Evolutionary conservation across 1,140 invertebrate species (phyloP).

Genomic region (Caenorhabditis remanei): DNA sequence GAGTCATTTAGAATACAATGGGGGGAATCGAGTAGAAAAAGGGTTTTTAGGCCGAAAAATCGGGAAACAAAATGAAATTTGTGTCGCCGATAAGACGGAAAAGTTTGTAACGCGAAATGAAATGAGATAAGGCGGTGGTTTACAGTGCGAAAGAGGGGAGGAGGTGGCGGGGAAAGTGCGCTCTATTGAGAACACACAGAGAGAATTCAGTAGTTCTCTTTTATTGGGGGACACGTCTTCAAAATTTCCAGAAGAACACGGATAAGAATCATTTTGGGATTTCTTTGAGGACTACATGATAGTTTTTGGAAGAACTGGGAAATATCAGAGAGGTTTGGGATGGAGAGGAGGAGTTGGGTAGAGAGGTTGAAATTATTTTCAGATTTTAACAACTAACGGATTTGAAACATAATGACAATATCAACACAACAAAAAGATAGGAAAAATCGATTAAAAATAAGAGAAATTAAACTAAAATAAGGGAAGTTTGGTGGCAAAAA

Average conservation of each 20-base stretch:
- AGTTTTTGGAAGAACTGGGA: not conserved
- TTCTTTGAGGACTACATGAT: not conserved
- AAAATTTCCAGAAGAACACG: not conserved
- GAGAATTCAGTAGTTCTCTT: constrained; percentile 11
- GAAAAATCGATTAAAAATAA: not conserved
- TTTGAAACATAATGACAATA: constrained; percentile 30
- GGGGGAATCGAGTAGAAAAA: not conserved
- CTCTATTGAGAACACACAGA: not conserved
- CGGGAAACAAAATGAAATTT: not conserved
- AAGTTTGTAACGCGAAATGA: not conserved
- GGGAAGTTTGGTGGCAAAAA: not conserved
- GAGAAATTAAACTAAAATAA: not conserved
- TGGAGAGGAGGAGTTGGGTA: not conserved
- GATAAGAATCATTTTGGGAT: not conserved
- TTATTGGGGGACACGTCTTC: not conserved
- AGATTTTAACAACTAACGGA: constrained; percentile 14
- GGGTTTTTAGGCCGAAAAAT: not conserved
- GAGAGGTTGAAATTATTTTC: constrained; percentile 19
- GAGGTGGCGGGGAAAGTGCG: not conserved
- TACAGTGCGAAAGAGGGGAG: not conserved
- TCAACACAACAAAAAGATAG: constrained; percentile 43
- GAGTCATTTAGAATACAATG: not conserved
- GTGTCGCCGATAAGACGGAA: not conserved
- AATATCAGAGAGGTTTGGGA: not conserved
- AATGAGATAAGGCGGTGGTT: not conserved